Evolutionary conservation across 2,888 invertebrate species (phyloP), one percentile per base, ranked within the genome.

Genomic region (Leuctra nigra): DNA sequence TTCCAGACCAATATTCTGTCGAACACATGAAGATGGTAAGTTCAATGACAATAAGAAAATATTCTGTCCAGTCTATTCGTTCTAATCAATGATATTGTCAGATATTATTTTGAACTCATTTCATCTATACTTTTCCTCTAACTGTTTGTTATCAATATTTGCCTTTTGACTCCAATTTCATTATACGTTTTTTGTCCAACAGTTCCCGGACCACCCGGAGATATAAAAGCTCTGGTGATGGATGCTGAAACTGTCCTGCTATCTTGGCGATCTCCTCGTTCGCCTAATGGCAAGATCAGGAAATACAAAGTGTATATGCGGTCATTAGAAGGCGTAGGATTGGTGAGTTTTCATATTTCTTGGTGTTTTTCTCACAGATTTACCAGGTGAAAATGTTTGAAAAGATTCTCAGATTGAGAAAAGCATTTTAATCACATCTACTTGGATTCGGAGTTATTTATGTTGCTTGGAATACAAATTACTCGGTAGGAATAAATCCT

Each of bases 1-100:
- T 16, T 71, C 71, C 61, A 62, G 66, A 2, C 68, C 73, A 2
- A 63, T 74, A 38, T 70, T 68, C 63, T 69, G 73, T 53, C 63
- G 63, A 41, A 75, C 74, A 2, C 66, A 68, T 29, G 71, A 73
- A 64, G 74, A 74, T 63, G 68, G 75, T 74, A 61, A 65, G 65
- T n/a, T 14, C 6, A 44, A 22, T 11, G 41, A 4, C 67, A 14
- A 16, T 38, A 35, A 38, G 13, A 14, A 29, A 29, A 4, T 11
- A 4, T 36, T 36, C 2, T 36, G 6, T 36, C 4, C 13, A 6
- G 13, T 36, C 36, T n/a, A n/a, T n/a, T n/a, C n/a, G n/a, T n/a
- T n/a, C n/a, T n/a, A n/a, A n/a, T n/a, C n/a, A n/a, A n/a, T n/a
- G n/a, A n/a, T n/a, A n/a, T n/a, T n/a, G n/a, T n/a, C n/a, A n/a